A percentile compares a stretch with the other conserved stretches of the same genome.
Evolutionary conservation across 2,113 vertebrate genomes (phyloP).

Genomic region (Phrynosoma platyrhinos): DNA sequence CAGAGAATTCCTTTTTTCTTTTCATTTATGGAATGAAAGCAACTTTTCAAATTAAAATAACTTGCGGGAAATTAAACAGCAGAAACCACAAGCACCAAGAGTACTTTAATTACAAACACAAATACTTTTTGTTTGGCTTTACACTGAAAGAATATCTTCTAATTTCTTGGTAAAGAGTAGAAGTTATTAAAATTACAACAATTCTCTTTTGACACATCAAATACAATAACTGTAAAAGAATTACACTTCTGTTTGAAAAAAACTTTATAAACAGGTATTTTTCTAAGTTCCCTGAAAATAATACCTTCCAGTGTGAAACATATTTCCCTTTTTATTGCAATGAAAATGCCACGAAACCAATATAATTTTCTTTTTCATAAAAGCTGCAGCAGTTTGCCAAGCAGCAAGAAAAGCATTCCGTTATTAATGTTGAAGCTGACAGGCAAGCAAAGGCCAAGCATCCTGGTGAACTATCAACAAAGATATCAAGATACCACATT

Average conservation of each 20-base stretch:
- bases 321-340: not conserved
- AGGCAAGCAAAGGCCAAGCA: not conserved
- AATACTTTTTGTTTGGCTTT: not conserved
- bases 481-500: not conserved
- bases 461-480: not conserved
- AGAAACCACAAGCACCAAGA: not conserved
- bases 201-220: not conserved
- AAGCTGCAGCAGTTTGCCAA: not conserved
- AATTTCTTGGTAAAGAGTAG: not conserved
- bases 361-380: not conserved
- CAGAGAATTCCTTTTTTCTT: not conserved
- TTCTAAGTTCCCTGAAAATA: not conserved
- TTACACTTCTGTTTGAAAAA: not conserved
- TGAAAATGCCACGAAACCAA: not conserved
- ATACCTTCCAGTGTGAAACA: not conserved
- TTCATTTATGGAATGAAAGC: constrained; percentile 3
- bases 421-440: not conserved
- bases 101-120: not conserved
- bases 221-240: not conserved
- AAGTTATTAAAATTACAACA: not conserved
- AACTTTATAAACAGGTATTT: not conserved
- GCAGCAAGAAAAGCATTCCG: not conserved
- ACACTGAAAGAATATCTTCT: not conserved
- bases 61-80: not conserved
- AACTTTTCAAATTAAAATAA: constrained; percentile 1